Conservation (phyloP, 2,888 invertebrate genomes). For the Sarcophaga variegata region DNA sequence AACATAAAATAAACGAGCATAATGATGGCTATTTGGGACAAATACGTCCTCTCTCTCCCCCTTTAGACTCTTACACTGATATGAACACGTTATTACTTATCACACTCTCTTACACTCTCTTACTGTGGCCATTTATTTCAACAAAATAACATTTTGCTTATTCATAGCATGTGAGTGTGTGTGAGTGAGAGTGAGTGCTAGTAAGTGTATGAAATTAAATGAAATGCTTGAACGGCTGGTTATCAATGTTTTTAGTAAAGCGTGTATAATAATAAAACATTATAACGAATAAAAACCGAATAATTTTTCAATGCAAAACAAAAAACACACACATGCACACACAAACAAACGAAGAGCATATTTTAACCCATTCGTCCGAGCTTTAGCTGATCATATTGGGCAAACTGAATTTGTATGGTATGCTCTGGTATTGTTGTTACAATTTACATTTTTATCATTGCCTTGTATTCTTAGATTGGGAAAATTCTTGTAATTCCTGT, state of each 20-base stretch:
- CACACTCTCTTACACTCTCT: conserved; percentile 9
- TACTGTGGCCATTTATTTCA: neutral
- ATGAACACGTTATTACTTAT: neutral
- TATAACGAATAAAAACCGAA: neutral
- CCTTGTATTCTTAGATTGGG: too few relatives aligned
- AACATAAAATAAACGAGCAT: conserved; percentile 67
- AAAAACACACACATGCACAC: neutral
- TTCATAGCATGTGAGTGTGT: neutral
- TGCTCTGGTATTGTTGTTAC: too few relatives aligned
- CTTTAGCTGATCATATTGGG: too few relatives aligned
- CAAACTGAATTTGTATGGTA: too few relatives aligned
- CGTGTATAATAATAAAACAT: neutral
- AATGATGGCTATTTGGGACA: conserved; percentile 66
- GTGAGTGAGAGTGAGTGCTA: neutral
- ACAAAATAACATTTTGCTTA: conserved; percentile 21
- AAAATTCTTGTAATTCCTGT: too few relatives aligned
- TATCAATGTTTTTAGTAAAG: neutral
- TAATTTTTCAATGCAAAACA: neutral
- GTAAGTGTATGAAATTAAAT: neutral
- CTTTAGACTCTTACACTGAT: neutral
- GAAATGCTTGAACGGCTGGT: neutral
- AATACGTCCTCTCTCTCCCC: neutral
- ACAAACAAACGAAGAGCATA: neutral
- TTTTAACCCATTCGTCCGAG: neutral
- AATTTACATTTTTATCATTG: too few relatives aligned